Percentiles rank a stretch among this genome's conserved stretches.
These are phyloP conservation scores for Oligia fasciuncula DNA, from an alignment of 2,888 invertebrate species.

Conservation along the genomic window DNA sequence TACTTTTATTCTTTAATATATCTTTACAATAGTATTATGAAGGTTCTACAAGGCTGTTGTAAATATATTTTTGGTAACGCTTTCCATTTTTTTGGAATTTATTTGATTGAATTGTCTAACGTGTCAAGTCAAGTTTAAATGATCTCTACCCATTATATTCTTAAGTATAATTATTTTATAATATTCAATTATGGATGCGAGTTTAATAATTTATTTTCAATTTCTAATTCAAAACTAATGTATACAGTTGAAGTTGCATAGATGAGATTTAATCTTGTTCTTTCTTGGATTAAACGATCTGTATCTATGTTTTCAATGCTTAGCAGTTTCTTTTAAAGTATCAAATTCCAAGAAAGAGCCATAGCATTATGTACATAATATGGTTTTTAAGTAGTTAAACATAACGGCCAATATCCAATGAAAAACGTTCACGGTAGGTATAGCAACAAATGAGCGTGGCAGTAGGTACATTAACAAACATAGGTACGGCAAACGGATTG, in stretches of 20 bases:
- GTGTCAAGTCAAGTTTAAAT: background rate
- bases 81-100: too few species aligned
- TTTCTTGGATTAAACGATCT: background rate
- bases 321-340: background rate
- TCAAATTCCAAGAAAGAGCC: background rate
- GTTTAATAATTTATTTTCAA: background rate
- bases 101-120: background rate
- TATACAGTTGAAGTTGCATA: background rate
- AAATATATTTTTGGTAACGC: background rate
- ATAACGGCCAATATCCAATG: background rate
- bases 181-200: background rate
- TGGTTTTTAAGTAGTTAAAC: background rate
- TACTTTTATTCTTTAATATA: background rate
- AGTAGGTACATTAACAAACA: background rate
- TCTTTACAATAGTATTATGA: too few species aligned
- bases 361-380: background rate
- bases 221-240: constrained; percentile 2
- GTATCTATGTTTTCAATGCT: constrained; percentile 3
- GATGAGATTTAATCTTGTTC: constrained; percentile 18
- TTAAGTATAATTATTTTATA: background rate
- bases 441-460: background rate
- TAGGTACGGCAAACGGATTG: background rate
- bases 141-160: background rate
- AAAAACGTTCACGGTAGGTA: background rate
- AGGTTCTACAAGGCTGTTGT: background rate